These are phyloP conservation scores for Dicyrtoma fusca DNA, from an alignment of 2,888 invertebrate genomes.

Conservation along the genomic window DNA sequence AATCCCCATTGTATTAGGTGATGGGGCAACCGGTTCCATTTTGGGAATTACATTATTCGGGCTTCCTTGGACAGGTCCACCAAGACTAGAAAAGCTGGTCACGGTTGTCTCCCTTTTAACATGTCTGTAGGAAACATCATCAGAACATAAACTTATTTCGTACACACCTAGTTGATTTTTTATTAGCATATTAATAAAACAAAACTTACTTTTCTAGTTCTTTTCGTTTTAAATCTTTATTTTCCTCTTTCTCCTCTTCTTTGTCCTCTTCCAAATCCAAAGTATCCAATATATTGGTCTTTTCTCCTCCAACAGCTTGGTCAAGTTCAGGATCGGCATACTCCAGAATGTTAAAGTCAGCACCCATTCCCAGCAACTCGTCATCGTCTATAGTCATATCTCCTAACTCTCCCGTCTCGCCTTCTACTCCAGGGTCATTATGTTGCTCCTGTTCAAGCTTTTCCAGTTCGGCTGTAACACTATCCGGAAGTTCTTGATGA, in stretches of 20 bases:
- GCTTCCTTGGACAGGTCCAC: constrained; percentile 29
- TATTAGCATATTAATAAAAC: neutral
- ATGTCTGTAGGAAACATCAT: constrained; percentile 10
- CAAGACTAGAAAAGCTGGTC: constrained; percentile 19
- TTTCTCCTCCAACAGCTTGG: constrained; percentile 74
- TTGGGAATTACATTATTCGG: constrained; percentile 22
- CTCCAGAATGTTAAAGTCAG: constrained; percentile 92
- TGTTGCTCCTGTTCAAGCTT: constrained; percentile 72
- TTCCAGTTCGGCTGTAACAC: constrained; percentile 71
- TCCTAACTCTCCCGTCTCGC: constrained; percentile 76
- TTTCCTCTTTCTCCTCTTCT: constrained; percentile 66
- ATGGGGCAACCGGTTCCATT: constrained; percentile 1
- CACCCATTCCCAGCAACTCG: constrained; percentile 81
- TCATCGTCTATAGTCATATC: constrained; percentile 85
- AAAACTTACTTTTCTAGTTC: constrained; percentile 57
- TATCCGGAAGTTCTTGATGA: constrained; percentile 67
- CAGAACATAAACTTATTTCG: no score
- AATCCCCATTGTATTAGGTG: constrained; percentile 11
- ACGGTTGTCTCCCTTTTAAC: constrained; percentile 28
- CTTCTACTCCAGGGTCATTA: constrained; percentile 62
- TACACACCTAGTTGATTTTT: neutral
- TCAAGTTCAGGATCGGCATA: constrained; percentile 94
- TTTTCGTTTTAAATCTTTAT: constrained; percentile 59
- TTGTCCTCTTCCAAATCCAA: constrained; percentile 79
- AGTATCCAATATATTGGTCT: constrained; percentile 83